Base-by-base conservation (phyloP, 92 coral and sea anemone species). In the Actinostola sp. region DNA sequence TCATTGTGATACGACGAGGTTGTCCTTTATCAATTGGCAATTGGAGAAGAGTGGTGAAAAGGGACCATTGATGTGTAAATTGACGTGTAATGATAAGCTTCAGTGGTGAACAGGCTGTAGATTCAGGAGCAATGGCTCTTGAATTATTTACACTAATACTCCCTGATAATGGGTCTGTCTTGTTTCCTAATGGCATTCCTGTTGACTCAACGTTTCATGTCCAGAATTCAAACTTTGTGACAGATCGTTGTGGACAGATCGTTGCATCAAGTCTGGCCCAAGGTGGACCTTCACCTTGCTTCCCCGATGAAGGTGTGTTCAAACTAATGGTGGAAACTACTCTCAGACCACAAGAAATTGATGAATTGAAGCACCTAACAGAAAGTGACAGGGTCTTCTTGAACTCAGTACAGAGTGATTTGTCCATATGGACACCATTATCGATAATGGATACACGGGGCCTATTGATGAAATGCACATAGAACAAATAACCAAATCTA, bases 371-470 rank as follows among this genome's bases (percentile, higher is more conserved):
- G 49, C 59, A 72, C 29, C 70, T 72, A 35, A 72, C 70, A 25
- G 70, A 36, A 42, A 57, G 48, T 57, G 70, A 72, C 69, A 57
- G 42, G 39, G 67, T 48, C 12, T 43, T 75, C 26, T 44, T 83
- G 61, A 32, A 84, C 30, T 23, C 76, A n/a, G 63, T 81, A 16
- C 49, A 19, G 41, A 41, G 65, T 16, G 63, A 70, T 74, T 31
- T 82, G 57, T 49, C 0, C 69, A 82, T 26, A 31, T 44, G 14
- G 71, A 86, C 30, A 76, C 73, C 36, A 66, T 76, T 15, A 71
- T 77, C 35, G 88, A 86, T 11, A 67, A 86, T 77, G 88, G 87
- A 0, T 86, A 75, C 61, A 81, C 83, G 46, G 91, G 87, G 57
- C 38, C 31, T 8, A 70, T 74, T 17, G 59, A 80, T 13, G 70